phyloP scores from a whole-genome alignment of 2,888 invertebrate genomes.

The Strigamia transsilvanica region DNA sequence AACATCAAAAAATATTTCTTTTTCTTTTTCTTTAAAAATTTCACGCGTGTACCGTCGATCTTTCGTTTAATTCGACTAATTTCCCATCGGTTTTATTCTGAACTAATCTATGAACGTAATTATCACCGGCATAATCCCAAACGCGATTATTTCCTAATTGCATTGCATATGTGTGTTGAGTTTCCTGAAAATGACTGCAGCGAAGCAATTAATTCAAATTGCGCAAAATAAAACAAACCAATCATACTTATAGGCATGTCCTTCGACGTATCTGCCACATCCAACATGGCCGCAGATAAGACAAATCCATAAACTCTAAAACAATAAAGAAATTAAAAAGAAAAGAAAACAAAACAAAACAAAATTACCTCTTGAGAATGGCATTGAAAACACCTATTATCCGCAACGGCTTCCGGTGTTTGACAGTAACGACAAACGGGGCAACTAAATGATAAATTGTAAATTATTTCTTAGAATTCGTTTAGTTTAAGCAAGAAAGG shows the following conservation, averaged over 20 bases:
- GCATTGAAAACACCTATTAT: slow-evolving; percentile 77
- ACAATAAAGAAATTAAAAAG: slow-evolving; percentile 52
- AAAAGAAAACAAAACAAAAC: neutral
- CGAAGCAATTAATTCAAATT: slow-evolving; percentile 50
- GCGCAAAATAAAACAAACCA: neutral
- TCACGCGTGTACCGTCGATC: slow-evolving; percentile 39
- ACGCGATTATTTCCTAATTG: slow-evolving; percentile 95
- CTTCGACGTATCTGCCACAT: slow-evolving; percentile 88
- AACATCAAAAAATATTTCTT: neutral
- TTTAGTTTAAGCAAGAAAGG: neutral
- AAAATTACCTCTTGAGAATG: slow-evolving; percentile 70
- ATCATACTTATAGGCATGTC: slow-evolving; percentile 82
- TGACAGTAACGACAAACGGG: slow-evolving; percentile 94
- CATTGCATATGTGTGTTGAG: slow-evolving; percentile 96
- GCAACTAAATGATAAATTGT: slow-evolving; percentile 67
- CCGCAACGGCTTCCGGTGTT: slow-evolving; percentile 79
- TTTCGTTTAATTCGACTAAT: slow-evolving; percentile 72
- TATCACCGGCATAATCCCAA: slow-evolving; percentile 99
- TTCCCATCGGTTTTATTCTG: slow-evolving; percentile 98
- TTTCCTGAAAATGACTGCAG: slow-evolving; percentile 86
- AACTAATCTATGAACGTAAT: slow-evolving; percentile 93
- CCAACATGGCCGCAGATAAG: slow-evolving; percentile 98
- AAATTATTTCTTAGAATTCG: neutral
- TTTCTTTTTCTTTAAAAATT: neutral
- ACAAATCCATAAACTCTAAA: slow-evolving; percentile 91